phyloP scores from a whole-genome alignment of 2,113 vertebrate genomes.

The Sapajus apella region DNA sequence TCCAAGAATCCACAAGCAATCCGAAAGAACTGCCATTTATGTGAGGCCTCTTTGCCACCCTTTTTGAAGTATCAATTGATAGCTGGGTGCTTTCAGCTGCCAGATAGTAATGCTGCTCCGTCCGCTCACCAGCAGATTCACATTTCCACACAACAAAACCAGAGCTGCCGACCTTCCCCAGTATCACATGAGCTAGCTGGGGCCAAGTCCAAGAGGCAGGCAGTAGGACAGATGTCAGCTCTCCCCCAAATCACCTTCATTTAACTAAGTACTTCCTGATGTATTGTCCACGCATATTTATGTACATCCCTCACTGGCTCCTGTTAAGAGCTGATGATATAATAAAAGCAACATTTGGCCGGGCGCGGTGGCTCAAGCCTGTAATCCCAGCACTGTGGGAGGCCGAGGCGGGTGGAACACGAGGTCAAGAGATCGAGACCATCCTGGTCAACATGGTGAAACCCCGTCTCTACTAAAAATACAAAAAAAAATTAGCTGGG shows the following conservation, averaged over 20 bases:
- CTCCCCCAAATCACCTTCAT: neutral
- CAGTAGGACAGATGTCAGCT: rapidly evolving
- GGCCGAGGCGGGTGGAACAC: too few relatives aligned
- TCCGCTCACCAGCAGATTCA: neutral
- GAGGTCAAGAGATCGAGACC: too few relatives aligned
- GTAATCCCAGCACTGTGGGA: too few relatives aligned
- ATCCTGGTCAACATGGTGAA: too few relatives aligned
- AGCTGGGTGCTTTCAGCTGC: neutral
- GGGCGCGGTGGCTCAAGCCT: too few relatives aligned
- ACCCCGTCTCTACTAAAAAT: too few relatives aligned
- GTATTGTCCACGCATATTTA: neutral
- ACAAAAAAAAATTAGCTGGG: too few relatives aligned
- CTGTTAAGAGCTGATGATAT: neutral
- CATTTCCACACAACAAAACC: neutral
- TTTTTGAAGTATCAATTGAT: neutral
- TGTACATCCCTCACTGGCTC: rapidly evolving
- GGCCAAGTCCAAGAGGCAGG: neutral
- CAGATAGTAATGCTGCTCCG: neutral
- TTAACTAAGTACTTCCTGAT: neutral
- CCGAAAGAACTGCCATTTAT: neutral
- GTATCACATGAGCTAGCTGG: neutral
- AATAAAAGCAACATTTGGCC: neutral
- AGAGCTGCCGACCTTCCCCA: neutral
- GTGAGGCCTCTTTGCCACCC: neutral
- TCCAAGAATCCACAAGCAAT: neutral